Evolutionary conservation across 2,888 invertebrate genomes (phyloP), one percentile per base, ranked within the genome.

Genomic region (Melinaea menophilus): DNA sequence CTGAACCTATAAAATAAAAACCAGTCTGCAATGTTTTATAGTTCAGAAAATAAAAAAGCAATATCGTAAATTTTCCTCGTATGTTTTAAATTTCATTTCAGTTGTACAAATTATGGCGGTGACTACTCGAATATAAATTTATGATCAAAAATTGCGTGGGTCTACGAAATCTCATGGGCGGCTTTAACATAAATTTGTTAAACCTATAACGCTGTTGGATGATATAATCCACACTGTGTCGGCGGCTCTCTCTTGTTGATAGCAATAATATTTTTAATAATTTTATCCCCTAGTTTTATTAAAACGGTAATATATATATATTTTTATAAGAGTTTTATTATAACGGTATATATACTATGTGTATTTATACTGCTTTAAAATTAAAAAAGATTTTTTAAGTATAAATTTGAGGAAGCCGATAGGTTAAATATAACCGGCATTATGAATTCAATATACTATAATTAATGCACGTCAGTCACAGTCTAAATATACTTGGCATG

Each of bases 151-250:
- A 65, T 64, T 56, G 68, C 61, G 63, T 65, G 41, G 2, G 63
- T 61, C 63, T 65, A 63, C 59, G 61, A 65, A 65, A 67, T 67
- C 67, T 65, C 65, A 65, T 65, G 63, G 56, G 56, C 63, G 58
- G 61, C 61, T 48, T 65, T 61, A 63, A 34, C 57, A 65, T 67
- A 65, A 65, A 65, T 61, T 67, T 65, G 56, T 57, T 59, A 59
- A 57, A 48, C 56, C 51, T 55, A 34, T 62, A 55, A 63, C n/a
- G 67, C 59, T 62, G 51, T 46, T 59, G 62, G 56, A 62, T 62
- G 56, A 66, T 69, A 67, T 69, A 69, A 60, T 68, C 68, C 67
- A 66, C 64, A 65, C 64, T 66, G 65, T 64, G 68, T 58, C 63
- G 69, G 62, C 68, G 63, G 70, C 69, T 71, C 9, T 31, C 7